phyloP scores from a whole-genome alignment of 2,797 vertebrate species.

The Loriculus beryllinus region DNA sequence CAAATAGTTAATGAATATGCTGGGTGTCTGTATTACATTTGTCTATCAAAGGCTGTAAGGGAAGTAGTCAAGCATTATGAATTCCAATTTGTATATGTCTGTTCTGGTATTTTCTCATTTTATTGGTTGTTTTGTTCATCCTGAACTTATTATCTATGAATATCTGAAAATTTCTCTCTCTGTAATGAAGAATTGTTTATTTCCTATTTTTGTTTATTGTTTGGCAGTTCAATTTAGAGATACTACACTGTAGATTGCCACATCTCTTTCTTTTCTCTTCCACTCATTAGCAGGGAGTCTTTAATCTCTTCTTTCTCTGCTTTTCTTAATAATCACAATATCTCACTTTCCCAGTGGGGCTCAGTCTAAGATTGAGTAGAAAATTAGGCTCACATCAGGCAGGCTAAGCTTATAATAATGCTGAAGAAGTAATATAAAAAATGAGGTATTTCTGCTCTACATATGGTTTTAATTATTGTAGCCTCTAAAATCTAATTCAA shows the following conservation, averaged over 20 bases:
- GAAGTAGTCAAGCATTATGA: neutral
- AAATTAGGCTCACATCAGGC: slow-evolving; percentile 60
- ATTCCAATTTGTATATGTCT: neutral
- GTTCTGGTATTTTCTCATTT: neutral
- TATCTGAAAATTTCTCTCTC: neutral
- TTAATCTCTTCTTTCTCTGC: slow-evolving; percentile 46
- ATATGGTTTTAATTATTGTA: slow-evolving; percentile 27
- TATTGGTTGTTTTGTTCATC: neutral
- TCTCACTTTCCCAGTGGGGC: slow-evolving; percentile 60
- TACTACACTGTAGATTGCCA: slow-evolving; percentile 11
- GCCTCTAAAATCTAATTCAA: slow-evolving; percentile 24
- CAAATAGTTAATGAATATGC: neutral
- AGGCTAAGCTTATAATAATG: slow-evolving; percentile 36
- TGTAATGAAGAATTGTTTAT: slow-evolving; percentile 42
- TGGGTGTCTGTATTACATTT: neutral
- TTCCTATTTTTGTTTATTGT: slow-evolving; percentile 35
- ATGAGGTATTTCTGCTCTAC: neutral
- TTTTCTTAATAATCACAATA: slow-evolving; percentile 63
- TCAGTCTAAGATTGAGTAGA: slow-evolving; percentile 58
- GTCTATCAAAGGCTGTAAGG: neutral
- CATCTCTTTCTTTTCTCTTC: slow-evolving; percentile 34
- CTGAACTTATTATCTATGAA: neutral
- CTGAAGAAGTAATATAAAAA: slow-evolving; percentile 58
- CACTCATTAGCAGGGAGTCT: slow-evolving; percentile 58
- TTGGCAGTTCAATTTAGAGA: slow-evolving; percentile 51